phyloP scores from a whole-genome alignment of 2,113 vertebrate genomes.

The Rousettus leschenaultii region DNA sequence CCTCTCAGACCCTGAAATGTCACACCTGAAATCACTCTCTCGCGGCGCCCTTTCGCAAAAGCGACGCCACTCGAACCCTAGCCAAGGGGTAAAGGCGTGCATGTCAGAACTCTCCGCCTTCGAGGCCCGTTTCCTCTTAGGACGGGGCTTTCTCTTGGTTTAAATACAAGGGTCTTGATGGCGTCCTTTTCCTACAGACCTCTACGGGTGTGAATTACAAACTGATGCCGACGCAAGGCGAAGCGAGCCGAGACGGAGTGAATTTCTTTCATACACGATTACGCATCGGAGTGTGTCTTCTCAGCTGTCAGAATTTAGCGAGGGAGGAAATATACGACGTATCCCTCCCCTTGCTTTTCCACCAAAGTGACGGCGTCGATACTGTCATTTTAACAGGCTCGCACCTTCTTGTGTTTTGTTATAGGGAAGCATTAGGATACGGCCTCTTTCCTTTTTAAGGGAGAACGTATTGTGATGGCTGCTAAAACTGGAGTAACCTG shows the following conservation, averaged over 20 bases:
- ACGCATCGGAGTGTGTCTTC: background rate
- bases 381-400: background rate
- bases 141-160: slow-evolving; percentile 29
- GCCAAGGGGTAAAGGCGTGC: background rate
- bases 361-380: background rate
- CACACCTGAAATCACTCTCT: background rate
- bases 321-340: background rate
- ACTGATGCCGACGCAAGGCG: background rate
- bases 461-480: background rate
- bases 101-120: background rate
- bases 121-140: background rate
- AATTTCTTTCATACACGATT: slow-evolving; percentile 18
- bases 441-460: background rate
- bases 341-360: background rate
- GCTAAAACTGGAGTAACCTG: background rate
- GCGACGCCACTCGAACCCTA: background rate
- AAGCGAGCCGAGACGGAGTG: background rate
- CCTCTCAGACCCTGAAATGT: background rate
- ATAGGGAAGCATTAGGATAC: background rate
- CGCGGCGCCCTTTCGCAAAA: background rate
- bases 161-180: background rate
- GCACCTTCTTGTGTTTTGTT: background rate
- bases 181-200: background rate
- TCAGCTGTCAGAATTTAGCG: slow-evolving; percentile 54
- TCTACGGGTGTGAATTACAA: background rate